Base-by-base conservation (phyloP, 2,113 vertebrate genomes). In the Xenopus laevis region DNA sequence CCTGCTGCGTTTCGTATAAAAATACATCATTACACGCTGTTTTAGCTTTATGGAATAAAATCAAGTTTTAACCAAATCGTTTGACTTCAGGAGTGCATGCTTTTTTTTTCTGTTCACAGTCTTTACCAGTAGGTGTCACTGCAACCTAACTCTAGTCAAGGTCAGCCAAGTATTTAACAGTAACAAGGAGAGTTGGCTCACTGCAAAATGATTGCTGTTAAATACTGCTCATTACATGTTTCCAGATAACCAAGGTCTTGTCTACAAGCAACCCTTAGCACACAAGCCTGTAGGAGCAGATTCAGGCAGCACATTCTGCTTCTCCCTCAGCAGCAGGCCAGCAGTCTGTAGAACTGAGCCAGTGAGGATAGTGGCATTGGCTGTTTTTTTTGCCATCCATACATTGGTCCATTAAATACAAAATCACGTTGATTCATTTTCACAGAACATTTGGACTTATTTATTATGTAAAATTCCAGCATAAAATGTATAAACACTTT, bases 191-290 rank as follows among this genome's bases (percentile, higher is more conserved):
- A 30, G 45, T 30, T 44, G 46, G 27, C 44, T 27, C 73, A 68
- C 8, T 52, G 46, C 58, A 46, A 40, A 68, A 45, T 55, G 58
- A 62, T 55, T 62, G 65, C 23, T 75, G 73, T 75, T 75, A 69
- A 75, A 75, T 75, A 68, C 23, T 68, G 57, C 58, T 75, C 73
- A 75, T 75, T 75, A 69, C 73, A 68, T 61, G 57, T 62, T 60
- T 40, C 67, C 40, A 18, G 57, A 47, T 21, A 4, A 30, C 65
- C 72, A 40, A 15, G 72, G 55, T 45, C 40, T 68, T 68, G 57
- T 74, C 72, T 67, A 59, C 63, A 67, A 50, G 33, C 63, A 47
- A 47, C 55, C 40, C 45, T 74, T 40, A 66, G 72, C 52, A 47
- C 53, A 10, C 30, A 40, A 55, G 44, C 64, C 45, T 61, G 61